Evolutionary conservation across 2,113 vertebrate species (phyloP).

Genomic region (Mus pahari): DNA sequence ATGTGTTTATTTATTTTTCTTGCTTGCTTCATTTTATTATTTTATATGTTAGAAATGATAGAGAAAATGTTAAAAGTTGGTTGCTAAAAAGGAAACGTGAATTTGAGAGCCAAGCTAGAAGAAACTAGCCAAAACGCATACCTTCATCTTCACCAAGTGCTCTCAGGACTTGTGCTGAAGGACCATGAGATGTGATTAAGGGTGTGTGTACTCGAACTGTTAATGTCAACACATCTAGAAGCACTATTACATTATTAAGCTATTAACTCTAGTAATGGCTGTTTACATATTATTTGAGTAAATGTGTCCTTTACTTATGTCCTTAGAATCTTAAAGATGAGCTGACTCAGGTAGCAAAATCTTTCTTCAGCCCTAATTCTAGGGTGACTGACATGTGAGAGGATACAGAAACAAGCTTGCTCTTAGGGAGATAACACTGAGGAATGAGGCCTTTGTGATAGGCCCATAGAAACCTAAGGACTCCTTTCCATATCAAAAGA

Average conservation of each 20-base stretch:
- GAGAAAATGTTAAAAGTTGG: background rate
- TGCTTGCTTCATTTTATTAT: background rate
- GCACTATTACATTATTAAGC: constrained; percentile 6
- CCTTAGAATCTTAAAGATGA: constrained; percentile 24
- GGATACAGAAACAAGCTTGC: background rate
- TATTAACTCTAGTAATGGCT: background rate
- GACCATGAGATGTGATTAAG: background rate
- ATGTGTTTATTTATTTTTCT: background rate
- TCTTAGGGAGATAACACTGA: background rate
- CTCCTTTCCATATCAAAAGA: constrained; percentile 35
- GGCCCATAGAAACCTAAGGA: background rate
- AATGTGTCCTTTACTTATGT: constrained; percentile 9
- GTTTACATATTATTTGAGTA: constrained; percentile 25
- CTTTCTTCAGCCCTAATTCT: constrained; percentile 55
- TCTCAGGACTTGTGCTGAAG: constrained; percentile 33
- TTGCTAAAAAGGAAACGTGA: background rate
- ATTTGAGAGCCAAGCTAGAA: constrained; percentile 23
- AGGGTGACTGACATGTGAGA: background rate
- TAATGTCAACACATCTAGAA: background rate
- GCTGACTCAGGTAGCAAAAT: constrained; percentile 7
- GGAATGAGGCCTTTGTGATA: background rate
- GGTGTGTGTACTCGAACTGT: background rate
- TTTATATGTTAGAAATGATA: background rate
- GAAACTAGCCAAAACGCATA: background rate
- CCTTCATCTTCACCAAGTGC: background rate